Evolutionary conservation across 2,113 vertebrate species (phyloP).

Genomic region (Aegotheles bennettii): DNA sequence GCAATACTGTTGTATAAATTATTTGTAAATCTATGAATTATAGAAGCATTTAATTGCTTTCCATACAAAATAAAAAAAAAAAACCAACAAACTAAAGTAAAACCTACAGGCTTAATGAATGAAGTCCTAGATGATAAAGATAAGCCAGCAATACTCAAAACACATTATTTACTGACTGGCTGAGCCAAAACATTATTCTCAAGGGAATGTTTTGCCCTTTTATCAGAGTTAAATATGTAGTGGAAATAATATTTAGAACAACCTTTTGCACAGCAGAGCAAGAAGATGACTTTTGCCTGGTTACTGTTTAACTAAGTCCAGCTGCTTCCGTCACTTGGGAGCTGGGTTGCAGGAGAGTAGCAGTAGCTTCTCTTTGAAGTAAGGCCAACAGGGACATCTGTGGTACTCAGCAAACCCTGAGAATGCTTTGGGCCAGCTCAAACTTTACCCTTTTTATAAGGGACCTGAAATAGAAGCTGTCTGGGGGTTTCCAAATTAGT

Average conservation of each 20-base stretch:
- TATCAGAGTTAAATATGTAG: background rate
- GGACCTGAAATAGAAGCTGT: background rate
- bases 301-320: background rate
- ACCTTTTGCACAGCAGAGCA: background rate
- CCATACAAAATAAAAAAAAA: background rate
- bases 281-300: background rate
- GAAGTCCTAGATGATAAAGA: background rate
- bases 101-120: background rate
- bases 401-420: background rate
- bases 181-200: background rate
- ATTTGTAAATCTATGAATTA: background rate
- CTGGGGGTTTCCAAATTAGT: background rate
- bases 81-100: background rate
- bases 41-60: background rate
- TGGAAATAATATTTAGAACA: slow-evolving; percentile 17
- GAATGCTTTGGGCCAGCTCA: background rate
- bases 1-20: background rate
- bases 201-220: background rate
- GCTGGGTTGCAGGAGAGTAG: background rate
- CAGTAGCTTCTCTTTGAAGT: background rate
- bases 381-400: background rate
- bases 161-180: background rate
- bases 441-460: background rate
- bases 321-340: background rate
- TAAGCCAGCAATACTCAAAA: background rate